Evolutionary conservation across 2,888 invertebrate species (phyloP).

Genomic region (Ptychoptera contaminata): DNA sequence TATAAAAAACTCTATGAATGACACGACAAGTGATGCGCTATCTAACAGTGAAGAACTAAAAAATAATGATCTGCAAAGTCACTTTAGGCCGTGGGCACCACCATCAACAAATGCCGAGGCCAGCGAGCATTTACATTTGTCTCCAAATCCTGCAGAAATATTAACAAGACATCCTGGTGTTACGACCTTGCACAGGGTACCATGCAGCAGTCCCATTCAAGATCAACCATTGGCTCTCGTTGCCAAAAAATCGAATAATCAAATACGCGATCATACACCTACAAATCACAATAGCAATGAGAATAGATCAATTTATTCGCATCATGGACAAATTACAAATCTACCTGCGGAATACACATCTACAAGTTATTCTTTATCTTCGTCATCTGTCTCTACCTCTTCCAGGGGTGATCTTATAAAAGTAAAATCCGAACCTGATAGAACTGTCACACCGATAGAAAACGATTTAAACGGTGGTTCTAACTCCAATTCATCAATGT

Average conservation of each 20-base stretch:
- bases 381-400: too few species aligned
- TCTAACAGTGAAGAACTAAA: slow-evolving; percentile 19
- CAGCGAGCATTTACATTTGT: slow-evolving; percentile 30
- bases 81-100: slow-evolving; percentile 51
- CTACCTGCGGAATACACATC: too few species aligned
- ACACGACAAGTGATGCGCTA: slow-evolving; percentile 18
- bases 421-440: too few species aligned
- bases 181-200: slow-evolving; percentile 26
- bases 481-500: too few species aligned
- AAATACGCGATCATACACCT: neutral
- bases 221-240: slow-evolving; percentile 49
- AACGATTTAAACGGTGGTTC: neutral
- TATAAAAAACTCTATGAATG: slow-evolving; percentile 9
- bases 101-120: slow-evolving; percentile 12
- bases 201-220: slow-evolving; percentile 25
- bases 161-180: slow-evolving; percentile 29
- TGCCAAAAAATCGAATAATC: slow-evolving; percentile 25
- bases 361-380: too few species aligned
- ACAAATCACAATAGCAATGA: too few species aligned
- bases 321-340: too few species aligned
- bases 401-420: too few species aligned
- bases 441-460: neutral
- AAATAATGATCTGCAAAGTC: slow-evolving; percentile 22
- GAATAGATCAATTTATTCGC: too few species aligned
- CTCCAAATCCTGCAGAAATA: slow-evolving; percentile 31